Base-by-base conservation (phyloP, 2,113 vertebrate species). In the Fulmarus glacialis region DNA sequence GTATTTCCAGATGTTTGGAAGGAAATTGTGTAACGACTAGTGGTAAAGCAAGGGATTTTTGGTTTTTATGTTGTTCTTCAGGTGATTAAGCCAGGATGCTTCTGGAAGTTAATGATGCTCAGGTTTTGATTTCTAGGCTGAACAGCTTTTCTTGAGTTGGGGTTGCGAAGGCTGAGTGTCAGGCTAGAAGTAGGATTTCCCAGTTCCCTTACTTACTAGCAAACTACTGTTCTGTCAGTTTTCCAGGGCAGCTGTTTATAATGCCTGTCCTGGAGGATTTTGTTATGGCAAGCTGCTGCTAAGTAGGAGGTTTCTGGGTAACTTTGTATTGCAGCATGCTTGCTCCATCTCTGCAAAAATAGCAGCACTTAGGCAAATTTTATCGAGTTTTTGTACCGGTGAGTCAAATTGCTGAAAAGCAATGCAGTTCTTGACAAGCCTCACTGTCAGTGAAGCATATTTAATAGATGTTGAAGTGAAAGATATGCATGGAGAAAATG, bases 311-410 rank as follows among this genome's bases (percentile, higher is more conserved):
- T 73, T 88, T 91, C 70, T 85, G 81, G 29, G 45, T 93, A n/a
- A 47, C 58, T 87, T 82, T 87, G 32, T 79, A 6, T 81, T 89
- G 81, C 53, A 14, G 68, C 20, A 21, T 29, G 12, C 68, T 78
- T 67, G 56, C 56, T 91, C 87, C 36, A 34, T 68, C 72, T 60
- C 81, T 89, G 56, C 91, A 95, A 95, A 96, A 91, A 93, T 84
- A 96, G 89, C 74, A 93, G 60, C 87, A 94, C 73, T 97, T 91
- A 89, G 32, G 87, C 70, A 90, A 87, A 93, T 94, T 96, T 38
- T 72, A 34, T 79, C 60, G 72, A 17, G 24, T 63, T 97, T 91
- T 87, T 40, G 27, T 91, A 71, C 38, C 79, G 60, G 22, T 89
- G 52, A 79, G 47, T 89, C 67, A 79, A 87, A 85, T 34, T 82